These are phyloP conservation scores for Chauna torquata DNA, from an alignment of 2,113 vertebrate species.

Conservation along the genomic window DNA sequence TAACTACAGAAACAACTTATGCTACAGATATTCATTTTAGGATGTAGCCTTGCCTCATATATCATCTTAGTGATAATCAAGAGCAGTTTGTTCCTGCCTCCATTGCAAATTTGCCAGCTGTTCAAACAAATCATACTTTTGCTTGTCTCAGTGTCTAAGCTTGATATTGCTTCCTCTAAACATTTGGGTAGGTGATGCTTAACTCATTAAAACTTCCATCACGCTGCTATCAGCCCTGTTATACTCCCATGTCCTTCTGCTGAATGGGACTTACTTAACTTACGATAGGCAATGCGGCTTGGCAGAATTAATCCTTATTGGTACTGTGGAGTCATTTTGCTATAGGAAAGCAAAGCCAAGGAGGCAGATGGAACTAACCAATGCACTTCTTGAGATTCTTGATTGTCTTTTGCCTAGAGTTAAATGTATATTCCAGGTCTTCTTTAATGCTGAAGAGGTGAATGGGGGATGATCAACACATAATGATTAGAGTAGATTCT, in stretches of 20 bases:
- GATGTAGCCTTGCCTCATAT: neutral
- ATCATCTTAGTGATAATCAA: neutral
- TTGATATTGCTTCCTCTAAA: neutral
- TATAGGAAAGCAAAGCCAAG: neutral
- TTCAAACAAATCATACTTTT: neutral
- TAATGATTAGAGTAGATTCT: neutral
- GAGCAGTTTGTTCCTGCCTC: neutral
- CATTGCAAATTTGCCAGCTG: neutral
- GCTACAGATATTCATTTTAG: neutral
- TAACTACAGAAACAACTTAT: neutral
- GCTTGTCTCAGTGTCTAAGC: neutral
- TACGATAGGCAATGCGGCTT: neutral
- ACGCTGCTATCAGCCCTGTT: neutral
- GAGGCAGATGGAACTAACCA: neutral
- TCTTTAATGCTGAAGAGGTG: neutral
- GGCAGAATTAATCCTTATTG: neutral
- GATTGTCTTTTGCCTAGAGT: neutral
- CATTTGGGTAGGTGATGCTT: neutral
- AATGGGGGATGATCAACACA: neutral
- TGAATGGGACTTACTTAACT: too few relatives aligned
- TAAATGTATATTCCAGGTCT: neutral
- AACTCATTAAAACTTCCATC: neutral
- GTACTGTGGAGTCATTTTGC: neutral
- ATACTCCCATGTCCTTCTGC: too few relatives aligned
- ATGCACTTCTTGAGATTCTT: too few relatives aligned